Conservation (phyloP, 1,140 invertebrate genomes). For the Drosophila hydei region DNA sequence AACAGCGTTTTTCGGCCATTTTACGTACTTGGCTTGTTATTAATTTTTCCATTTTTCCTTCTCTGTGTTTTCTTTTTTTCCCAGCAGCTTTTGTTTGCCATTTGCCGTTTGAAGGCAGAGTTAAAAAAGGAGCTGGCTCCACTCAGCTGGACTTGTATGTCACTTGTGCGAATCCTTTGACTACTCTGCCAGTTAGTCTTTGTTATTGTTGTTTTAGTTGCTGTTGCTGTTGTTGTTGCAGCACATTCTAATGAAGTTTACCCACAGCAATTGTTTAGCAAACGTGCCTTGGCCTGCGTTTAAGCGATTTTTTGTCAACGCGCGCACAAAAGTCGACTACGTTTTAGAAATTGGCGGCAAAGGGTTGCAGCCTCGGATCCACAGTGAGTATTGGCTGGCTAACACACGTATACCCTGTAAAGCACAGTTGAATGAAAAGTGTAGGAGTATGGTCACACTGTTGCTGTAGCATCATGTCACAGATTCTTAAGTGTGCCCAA, state of each 20-base stretch:
- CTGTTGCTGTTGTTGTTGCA: conserved; percentile 54
- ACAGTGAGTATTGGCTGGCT: not conserved
- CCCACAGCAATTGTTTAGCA: conserved; percentile 82
- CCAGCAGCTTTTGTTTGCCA: conserved; percentile 48
- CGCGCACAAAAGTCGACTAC: conserved; percentile 70
- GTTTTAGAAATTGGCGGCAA: conserved; percentile 1
- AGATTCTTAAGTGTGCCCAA: too few relatives aligned
- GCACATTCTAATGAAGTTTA: conserved; percentile 80
- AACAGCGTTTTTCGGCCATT: conserved; percentile 58
- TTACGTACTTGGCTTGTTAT: conserved; percentile 64
- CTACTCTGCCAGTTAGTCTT: conserved; percentile 3
- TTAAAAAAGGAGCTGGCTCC: conserved; percentile 26
- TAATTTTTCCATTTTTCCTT: conserved; percentile 42
- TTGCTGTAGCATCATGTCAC: too few relatives aligned
- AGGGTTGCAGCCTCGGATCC: not conserved
- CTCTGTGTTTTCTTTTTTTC: conserved; percentile 8
- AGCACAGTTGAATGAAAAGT: too few relatives aligned
- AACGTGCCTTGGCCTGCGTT: conserved; percentile 82
- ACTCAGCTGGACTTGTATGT: conserved; percentile 66
- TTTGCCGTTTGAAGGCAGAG: conserved; percentile 58
- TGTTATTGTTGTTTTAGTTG: too few relatives aligned
- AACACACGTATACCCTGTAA: not conserved
- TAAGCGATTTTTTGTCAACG: conserved; percentile 82
- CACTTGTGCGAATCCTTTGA: conserved; percentile 65
- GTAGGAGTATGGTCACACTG: too few relatives aligned